Evolutionary conservation across 2,797 vertebrate genomes (phyloP).

Genomic region (Somateria mollissima): DNA sequence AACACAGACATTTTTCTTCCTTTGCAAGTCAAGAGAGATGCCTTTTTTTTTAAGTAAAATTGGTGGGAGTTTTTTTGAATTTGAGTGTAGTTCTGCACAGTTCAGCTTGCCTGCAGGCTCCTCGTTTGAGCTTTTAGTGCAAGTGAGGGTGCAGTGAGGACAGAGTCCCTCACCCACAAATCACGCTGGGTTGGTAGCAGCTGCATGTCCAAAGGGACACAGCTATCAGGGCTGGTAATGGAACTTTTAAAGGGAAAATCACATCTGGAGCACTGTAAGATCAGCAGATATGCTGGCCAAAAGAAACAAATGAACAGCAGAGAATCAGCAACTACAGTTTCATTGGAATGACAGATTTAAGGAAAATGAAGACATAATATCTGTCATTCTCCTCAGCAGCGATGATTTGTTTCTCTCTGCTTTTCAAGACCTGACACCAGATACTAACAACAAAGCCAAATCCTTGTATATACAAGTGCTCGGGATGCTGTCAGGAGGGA

Average conservation of each 20-base stretch:
- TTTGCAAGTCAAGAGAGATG: background rate
- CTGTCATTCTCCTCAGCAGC: background rate
- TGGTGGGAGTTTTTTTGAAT: fast-evolving
- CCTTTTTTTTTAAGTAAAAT: background rate
- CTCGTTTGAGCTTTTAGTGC: background rate
- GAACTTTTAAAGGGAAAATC: background rate
- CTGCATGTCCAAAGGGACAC: background rate
- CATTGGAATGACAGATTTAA: background rate
- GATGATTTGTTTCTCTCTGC: background rate
- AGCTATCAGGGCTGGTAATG: background rate
- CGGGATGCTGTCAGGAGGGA: background rate
- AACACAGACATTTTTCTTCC: background rate
- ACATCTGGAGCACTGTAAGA: background rate
- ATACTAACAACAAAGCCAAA: background rate
- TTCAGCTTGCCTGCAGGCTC: background rate
- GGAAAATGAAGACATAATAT: background rate
- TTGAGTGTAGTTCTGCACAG: background rate
- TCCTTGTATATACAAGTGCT: background rate
- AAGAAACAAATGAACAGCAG: background rate
- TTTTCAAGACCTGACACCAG: background rate
- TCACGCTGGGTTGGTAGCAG: background rate
- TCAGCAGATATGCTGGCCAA: background rate
- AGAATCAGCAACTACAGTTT: background rate
- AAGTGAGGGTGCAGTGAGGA: background rate
- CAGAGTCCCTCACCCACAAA: background rate